Percentiles rank a stretch among this genome's conserved stretches.
phyloP scores from a whole-genome alignment of 2,113 vertebrate species.

The Syngnathoides biaculeatus region DNA sequence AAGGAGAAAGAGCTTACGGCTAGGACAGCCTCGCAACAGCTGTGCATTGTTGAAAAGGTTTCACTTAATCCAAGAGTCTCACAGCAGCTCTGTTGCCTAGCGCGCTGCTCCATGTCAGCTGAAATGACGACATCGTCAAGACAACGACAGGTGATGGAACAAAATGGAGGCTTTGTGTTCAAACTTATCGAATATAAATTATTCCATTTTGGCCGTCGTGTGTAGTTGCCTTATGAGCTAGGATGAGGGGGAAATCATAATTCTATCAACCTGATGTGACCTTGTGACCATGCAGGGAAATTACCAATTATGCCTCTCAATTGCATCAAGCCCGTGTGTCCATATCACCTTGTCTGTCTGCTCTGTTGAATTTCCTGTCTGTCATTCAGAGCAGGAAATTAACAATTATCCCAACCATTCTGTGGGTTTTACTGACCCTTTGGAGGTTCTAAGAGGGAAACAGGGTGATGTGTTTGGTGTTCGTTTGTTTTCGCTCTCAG shows the following conservation, averaged over 20 bases:
- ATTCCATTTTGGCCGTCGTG: neutral
- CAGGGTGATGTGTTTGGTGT: neutral
- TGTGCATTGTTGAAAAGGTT: neutral
- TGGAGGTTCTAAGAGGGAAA: constrained; percentile 30
- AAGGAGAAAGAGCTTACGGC: constrained; percentile 2
- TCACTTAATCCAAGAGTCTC: neutral
- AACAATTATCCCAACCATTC: constrained; percentile 57
- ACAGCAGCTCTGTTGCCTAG: neutral
- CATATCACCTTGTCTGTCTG: constrained; percentile 25
- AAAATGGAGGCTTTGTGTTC: neutral
- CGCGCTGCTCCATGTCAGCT: too few relatives aligned
- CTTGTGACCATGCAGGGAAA: constrained; percentile 39
- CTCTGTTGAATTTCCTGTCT: constrained; percentile 41
- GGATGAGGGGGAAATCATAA: constrained; percentile 12
- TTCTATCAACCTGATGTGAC: constrained; percentile 28
- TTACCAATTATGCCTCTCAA: constrained; percentile 50
- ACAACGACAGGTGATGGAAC: neutral
- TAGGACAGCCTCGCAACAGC: neutral
- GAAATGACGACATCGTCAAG: too few relatives aligned
- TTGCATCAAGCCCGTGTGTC: constrained; percentile 26
- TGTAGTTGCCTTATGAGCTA: constrained; percentile 20
- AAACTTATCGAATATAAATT: neutral
- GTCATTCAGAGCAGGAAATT: constrained; percentile 52
- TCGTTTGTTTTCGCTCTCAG: neutral
- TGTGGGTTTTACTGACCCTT: constrained; percentile 20